These are phyloP conservation scores for Glaucomys volans DNA, from an alignment of 2,113 vertebrate species.

Conservation along the genomic window DNA sequence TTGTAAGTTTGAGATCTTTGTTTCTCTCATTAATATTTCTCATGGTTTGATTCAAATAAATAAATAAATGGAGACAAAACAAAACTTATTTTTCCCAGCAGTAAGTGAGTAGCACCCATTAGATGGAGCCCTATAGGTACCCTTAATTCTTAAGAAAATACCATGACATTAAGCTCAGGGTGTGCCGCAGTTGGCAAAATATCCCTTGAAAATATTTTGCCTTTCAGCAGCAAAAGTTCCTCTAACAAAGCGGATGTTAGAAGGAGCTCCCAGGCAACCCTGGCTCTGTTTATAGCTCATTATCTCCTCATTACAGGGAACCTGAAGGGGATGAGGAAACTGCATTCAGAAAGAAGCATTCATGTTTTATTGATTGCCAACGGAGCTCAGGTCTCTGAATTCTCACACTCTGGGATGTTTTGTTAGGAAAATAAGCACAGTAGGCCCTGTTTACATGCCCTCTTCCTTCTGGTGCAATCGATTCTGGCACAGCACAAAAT, in stretches of 20 bases:
- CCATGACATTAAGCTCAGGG: conserved; percentile 32
- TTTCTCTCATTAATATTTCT: neutral
- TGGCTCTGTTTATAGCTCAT: conserved; percentile 76
- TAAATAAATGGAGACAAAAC: neutral
- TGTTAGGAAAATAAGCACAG: conserved; percentile 76
- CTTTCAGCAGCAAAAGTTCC: conserved; percentile 76
- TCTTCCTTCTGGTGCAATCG: conserved; percentile 66
- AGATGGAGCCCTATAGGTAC: neutral
- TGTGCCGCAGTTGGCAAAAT: conserved; percentile 65
- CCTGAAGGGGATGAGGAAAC: conserved; percentile 73
- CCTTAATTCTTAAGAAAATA: conserved; percentile 62
- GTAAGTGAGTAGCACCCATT: neutral
- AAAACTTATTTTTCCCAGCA: neutral
- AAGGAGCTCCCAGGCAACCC: conserved; percentile 57
- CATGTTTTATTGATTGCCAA: conserved; percentile 84
- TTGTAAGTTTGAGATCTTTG: neutral
- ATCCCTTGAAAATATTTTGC: conserved; percentile 68
- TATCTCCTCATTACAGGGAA: conserved; percentile 80
- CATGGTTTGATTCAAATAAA: neutral
- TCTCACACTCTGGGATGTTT: conserved; percentile 75
- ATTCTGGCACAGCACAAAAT: conserved; percentile 67
- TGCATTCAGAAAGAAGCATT: conserved; percentile 61
- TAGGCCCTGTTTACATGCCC: conserved; percentile 73
- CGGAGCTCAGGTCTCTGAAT: conserved; percentile 67
- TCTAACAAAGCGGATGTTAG: conserved; percentile 71